Evolutionary conservation across 2,113 vertebrate genomes (phyloP).

Genomic region (Noctilio leporinus): DNA sequence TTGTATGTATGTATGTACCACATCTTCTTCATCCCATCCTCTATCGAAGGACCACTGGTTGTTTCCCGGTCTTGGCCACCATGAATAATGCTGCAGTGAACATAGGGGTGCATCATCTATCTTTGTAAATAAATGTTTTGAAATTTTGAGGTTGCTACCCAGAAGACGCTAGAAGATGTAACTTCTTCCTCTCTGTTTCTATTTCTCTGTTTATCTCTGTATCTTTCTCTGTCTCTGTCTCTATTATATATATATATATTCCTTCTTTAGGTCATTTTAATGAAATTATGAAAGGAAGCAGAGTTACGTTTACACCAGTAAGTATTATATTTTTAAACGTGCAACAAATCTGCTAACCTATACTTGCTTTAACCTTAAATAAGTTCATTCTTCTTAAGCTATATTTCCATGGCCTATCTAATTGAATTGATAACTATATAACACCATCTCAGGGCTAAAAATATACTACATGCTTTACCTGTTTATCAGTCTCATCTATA

Average conservation of each 20-base stretch:
- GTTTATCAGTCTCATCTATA: not conserved
- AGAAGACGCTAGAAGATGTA: not conserved
- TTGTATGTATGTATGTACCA: not conserved
- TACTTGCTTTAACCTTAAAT: not conserved
- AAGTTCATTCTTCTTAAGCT: not conserved
- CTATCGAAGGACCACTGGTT: not conserved
- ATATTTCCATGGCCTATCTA: conserved; percentile 32
- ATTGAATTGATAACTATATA: conserved; percentile 1
- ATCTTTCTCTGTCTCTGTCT: no score
- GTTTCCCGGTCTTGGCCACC: not conserved
- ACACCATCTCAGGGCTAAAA: not conserved
- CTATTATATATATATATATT: no score
- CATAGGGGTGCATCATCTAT: not conserved
- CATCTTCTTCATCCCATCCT: not conserved
- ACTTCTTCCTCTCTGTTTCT: not conserved
- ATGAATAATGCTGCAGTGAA: not conserved
- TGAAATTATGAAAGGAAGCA: not conserved
- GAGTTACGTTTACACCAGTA: not conserved
- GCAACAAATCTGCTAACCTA: not conserved
- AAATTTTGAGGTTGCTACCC: not conserved
- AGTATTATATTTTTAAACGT: not conserved
- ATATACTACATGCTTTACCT: not conserved
- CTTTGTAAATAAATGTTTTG: not conserved
- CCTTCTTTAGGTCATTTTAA: not conserved
- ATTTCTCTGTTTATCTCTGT: no score